Percentiles rank a stretch among this genome's conserved stretches.
phyloP scores from a whole-genome alignment of 1,140 invertebrate genomes.

The Ooceraea biroi region DNA sequence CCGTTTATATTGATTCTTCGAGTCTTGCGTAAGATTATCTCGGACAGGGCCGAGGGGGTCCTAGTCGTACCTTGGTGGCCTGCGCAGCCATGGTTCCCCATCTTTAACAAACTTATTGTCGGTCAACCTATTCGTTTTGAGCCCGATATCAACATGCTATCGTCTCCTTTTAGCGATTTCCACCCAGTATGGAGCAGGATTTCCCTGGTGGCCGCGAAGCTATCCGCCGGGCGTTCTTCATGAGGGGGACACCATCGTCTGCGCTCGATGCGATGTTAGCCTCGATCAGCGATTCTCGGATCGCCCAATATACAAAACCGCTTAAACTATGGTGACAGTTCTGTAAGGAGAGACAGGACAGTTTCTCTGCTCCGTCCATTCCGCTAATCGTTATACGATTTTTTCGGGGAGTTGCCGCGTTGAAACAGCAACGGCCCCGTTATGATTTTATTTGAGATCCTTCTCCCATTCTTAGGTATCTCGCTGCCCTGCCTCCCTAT shows the following conservation, averaged over 20 bases:
- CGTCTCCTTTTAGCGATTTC: not conserved
- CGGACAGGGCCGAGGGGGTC: not conserved
- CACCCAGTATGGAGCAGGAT: not conserved
- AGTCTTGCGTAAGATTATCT: constrained; percentile 5
- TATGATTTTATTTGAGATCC: not conserved
- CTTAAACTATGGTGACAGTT: not conserved
- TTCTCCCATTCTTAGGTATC: not conserved
- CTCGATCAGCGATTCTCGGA: no score
- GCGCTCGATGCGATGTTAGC: not conserved
- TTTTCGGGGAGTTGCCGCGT: not conserved
- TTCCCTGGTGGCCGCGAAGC: constrained; percentile 20
- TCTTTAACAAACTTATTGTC: not conserved
- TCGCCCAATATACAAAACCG: not conserved
- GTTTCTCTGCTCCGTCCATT: not conserved
- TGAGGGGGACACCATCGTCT: not conserved
- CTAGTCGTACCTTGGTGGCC: constrained; percentile 20
- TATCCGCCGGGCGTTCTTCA: constrained; percentile 17
- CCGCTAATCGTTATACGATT: not conserved
- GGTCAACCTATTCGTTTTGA: not conserved
- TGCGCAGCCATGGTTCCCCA: constrained; percentile 29
- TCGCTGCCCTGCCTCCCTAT: no score
- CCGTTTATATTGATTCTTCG: constrained; percentile 15
- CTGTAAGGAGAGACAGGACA: not conserved
- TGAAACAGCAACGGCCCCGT: not conserved
- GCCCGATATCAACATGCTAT: not conserved